Base-by-base conservation (phyloP, 1,140 invertebrate species). In the Conopomorpha cramerella region DNA sequence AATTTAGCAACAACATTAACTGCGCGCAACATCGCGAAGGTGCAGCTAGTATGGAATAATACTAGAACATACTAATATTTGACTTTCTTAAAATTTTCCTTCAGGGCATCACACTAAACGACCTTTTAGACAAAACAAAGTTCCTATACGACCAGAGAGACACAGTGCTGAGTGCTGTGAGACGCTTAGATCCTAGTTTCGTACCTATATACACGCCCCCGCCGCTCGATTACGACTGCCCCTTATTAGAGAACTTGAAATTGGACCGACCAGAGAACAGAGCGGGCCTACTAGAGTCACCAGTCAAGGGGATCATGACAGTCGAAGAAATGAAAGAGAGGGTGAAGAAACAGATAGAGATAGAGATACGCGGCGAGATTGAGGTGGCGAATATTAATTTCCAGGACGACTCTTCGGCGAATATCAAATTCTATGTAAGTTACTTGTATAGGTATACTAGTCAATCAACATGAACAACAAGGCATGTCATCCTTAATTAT, bases 131-230 rank as follows among this genome's bases (percentile, higher is more conserved):
- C 45, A 73, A 85, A 34, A 81, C 82, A 3, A 77, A 74, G 16
- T 91, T 90, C 56, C 54, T 82, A 3, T 57, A 74, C 12, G 82
- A 90, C 62, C 85, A 92, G 56, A 73, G 81, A 40, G 74, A 85
- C 51, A 56, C 81, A 16, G 80, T 90, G 1, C 41, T 90, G 13
- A 68, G 80, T 45, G 82, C 82, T 2, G 81, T 91, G 28, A 51
- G 52, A 33, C 52, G 68, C 14, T 34, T 87, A 2, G 38, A 84
- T 13, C 80, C 83, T 1, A 41, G 80, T 10, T 92, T 89, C 55
- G 31, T 59, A 7, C 84, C 87, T 0, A 41, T 46, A 2, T 84
- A 84, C 46, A 51, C 60, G 1, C 49, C 60, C 0, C 81, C 83
- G 0, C 43, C 71, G 18, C 53, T 83, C 2, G 58, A 79, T 8